Conservation (phyloP, 2,888 invertebrate species). For the Epicampocera succincta region DNA sequence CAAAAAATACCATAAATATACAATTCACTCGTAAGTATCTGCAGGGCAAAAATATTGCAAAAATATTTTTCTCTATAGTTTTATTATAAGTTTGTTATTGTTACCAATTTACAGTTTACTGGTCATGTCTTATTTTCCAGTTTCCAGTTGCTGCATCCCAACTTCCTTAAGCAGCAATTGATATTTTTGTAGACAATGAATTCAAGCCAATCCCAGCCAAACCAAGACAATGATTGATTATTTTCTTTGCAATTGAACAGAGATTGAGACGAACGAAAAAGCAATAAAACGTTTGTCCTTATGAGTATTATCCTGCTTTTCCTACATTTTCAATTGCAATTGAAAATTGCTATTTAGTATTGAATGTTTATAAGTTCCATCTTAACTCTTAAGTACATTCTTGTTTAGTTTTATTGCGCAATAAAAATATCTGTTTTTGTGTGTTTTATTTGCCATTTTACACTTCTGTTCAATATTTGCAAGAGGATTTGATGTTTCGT, state of each 20-base stretch:
- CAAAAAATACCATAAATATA: too few relatives aligned
- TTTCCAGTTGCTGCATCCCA: not conserved
- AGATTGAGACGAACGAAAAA: too few relatives aligned
- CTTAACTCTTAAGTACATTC: constrained; percentile 41
- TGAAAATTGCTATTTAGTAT: constrained; percentile 50
- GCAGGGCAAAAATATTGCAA: too few relatives aligned
- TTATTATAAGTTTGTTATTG: constrained; percentile 41
- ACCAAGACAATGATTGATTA: constrained; percentile 60
- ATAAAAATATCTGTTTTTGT: constrained; percentile 25
- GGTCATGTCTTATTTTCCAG: constrained; percentile 25
- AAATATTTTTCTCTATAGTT: too few relatives aligned
- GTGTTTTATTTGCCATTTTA: constrained; percentile 53
- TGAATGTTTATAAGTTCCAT: constrained; percentile 45
- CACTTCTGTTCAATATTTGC: constrained; percentile 24
- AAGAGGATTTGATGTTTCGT: constrained; percentile 19
- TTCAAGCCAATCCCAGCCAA: constrained; percentile 26
- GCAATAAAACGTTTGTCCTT: not conserved
- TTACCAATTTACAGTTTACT: constrained; percentile 58
- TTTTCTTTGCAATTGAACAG: constrained; percentile 41
- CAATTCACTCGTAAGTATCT: too few relatives aligned
- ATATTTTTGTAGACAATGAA: constrained; percentile 29
- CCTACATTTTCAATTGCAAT: constrained; percentile 30
- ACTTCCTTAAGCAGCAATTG: not conserved
- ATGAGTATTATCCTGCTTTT: not conserved
- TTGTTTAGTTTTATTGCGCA: constrained; percentile 42